These are phyloP conservation scores for Coilia nasus DNA, from an alignment of 2,797 vertebrate genomes.

Conservation along the genomic window DNA sequence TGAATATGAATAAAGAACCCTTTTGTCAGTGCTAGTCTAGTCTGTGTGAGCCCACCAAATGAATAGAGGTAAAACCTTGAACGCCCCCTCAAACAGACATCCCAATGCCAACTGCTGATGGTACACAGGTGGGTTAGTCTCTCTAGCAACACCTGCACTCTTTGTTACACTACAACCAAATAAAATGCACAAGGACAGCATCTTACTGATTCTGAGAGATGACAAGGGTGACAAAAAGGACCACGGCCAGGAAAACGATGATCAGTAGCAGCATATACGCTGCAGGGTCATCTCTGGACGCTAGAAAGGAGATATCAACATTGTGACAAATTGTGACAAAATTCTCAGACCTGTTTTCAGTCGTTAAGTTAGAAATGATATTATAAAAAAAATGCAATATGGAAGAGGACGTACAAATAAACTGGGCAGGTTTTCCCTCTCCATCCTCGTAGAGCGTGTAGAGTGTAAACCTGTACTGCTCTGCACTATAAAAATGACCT, in stretches of 20 bases:
- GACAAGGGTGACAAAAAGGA: conserved; percentile 83
- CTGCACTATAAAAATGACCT: conserved; percentile 85
- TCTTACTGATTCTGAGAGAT: conserved; percentile 88
- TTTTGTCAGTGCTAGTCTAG: not conserved
- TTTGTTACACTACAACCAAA: not conserved
- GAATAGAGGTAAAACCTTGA: not conserved
- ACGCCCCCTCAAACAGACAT: not conserved
- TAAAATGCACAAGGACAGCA: not conserved
- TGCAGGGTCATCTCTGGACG: conserved; percentile 63
- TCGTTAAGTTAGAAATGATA: not conserved
- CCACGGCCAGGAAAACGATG: conserved; percentile 79
- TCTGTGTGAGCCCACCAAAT: not conserved
- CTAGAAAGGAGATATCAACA: not conserved
- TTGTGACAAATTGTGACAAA: not conserved
- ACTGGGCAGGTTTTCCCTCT: conserved; percentile 79
- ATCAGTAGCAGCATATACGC: conserved; percentile 81
- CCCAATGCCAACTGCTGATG: not conserved
- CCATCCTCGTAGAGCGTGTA: conserved; percentile 86
- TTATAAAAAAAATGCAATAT: not conserved
- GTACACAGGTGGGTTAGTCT: not conserved
- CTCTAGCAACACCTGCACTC: not conserved
- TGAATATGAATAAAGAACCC: not conserved
- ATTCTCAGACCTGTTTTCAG: not conserved
- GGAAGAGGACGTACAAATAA: conserved; percentile 72
- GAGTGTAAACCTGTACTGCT: conserved; percentile 84